Percentiles rank a stretch among this genome's conserved stretches.
Conservation (phyloP, 2,888 invertebrate species). For the Nasonovia ribisnigri region DNA sequence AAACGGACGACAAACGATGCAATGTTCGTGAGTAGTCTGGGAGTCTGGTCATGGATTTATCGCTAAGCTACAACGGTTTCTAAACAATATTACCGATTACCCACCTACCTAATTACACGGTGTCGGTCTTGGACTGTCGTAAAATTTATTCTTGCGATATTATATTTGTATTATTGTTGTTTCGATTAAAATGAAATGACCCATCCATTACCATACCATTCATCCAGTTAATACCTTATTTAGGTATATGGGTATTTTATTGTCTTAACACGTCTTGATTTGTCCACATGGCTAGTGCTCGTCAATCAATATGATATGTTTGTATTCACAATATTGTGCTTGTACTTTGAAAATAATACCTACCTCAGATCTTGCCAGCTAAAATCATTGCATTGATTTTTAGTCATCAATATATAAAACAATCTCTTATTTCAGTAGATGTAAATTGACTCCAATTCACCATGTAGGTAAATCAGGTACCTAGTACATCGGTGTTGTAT, state of each 20-base stretch:
- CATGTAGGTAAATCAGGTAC: background rate
- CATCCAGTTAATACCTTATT: background rate
- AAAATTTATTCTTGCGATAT: background rate
- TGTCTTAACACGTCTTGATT: background rate
- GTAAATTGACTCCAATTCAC: background rate
- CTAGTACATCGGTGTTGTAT: background rate
- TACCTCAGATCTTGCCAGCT: background rate
- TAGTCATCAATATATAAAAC: background rate
- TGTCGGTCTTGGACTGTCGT: background rate
- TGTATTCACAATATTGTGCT: background rate
- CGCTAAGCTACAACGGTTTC: background rate
- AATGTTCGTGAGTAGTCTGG: background rate
- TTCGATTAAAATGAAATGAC: background rate
- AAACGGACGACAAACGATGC: background rate
- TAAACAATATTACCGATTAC: background rate
- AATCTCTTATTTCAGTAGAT: background rate
- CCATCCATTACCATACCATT: background rate
- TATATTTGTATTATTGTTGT: background rate
- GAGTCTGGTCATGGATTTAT: background rate
- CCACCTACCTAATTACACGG: background rate
- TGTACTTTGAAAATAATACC: background rate
- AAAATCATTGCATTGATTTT: background rate
- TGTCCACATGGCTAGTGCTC: background rate
- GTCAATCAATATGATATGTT: background rate
- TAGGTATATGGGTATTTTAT: background rate